phyloP scores from a whole-genome alignment of 1,140 invertebrate genomes.

The Ceratosolen fusciceps region DNA sequence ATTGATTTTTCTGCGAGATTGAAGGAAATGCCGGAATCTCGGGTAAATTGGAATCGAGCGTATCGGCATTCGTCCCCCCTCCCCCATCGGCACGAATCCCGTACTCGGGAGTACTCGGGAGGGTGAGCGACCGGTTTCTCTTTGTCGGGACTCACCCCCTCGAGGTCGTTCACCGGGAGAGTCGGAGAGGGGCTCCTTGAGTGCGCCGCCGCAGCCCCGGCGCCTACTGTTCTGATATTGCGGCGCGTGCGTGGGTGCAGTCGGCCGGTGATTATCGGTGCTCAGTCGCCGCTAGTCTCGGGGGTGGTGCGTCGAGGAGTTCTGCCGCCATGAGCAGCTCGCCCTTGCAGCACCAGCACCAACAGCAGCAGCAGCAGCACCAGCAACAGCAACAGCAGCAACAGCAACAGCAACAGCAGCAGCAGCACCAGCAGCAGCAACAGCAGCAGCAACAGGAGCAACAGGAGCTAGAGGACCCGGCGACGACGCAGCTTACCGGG shows the following conservation, averaged over 20 bases:
- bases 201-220: constrained; percentile 32
- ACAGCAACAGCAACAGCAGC: constrained; percentile 32
- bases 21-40: no score
- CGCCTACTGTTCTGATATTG: constrained; percentile 57
- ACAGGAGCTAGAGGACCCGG: not conserved
- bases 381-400: not conserved
- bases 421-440: not conserved
- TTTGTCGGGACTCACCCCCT: not conserved
- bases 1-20: no score
- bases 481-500: not conserved
- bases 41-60: no score
- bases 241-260: constrained; percentile 58
- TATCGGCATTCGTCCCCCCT: not conserved
- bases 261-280: not conserved
- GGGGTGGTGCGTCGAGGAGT: not conserved
- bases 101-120: not conserved
- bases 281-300: not conserved
- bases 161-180: constrained; percentile 46
- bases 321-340: constrained; percentile 22
- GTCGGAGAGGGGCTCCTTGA: not conserved
- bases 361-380: not conserved
- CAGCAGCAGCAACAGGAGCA: constrained; percentile 6
- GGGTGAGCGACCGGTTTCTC: not conserved
- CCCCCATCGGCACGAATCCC: not conserved
- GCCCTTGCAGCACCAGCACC: constrained; percentile 12